Conservation (phyloP, 2,797 vertebrate genomes). For the Pseudopleuronectes americanus region DNA sequence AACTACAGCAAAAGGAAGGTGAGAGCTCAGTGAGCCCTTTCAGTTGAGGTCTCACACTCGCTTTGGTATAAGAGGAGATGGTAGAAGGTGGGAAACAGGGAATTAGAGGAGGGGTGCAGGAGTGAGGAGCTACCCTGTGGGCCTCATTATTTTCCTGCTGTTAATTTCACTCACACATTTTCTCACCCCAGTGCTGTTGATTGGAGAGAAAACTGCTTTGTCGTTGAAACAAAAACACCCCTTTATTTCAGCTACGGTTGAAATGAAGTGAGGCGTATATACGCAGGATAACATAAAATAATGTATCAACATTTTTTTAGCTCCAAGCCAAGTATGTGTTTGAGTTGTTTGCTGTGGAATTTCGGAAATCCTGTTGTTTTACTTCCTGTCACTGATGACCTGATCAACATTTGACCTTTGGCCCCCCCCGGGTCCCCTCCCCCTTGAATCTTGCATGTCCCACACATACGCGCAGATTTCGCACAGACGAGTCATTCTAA, state of each 20-base stretch:
- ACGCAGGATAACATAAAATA: slow-evolving; percentile 30
- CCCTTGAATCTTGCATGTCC: slow-evolving; percentile 63
- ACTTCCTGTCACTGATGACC: slow-evolving; percentile 85
- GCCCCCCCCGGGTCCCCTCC: slow-evolving; percentile 70
- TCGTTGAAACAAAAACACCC: slow-evolving; percentile 73
- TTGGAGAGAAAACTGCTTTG: slow-evolving; percentile 81
- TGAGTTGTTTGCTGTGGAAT: slow-evolving; percentile 64
- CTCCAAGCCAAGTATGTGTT: slow-evolving; percentile 32
- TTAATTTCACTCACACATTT: slow-evolving; percentile 87
- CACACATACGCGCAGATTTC: slow-evolving; percentile 26
- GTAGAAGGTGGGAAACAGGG: slow-evolving; percentile 83
- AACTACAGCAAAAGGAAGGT: slow-evolving; percentile 38
- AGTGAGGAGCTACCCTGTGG: slow-evolving; percentile 86
- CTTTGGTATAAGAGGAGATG: slow-evolving; percentile 64
- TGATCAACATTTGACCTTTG: slow-evolving; percentile 82
- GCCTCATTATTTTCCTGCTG: slow-evolving; percentile 90
- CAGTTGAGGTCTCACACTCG: slow-evolving; percentile 73
- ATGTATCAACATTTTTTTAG: neutral
- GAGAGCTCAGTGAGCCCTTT: slow-evolving; percentile 63
- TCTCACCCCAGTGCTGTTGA: slow-evolving; percentile 86
- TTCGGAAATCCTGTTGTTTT: slow-evolving; percentile 80
- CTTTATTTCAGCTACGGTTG: slow-evolving; percentile 58
- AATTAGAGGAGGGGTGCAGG: slow-evolving; percentile 78
- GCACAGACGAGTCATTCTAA: slow-evolving; percentile 65
- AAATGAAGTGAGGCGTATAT: slow-evolving; percentile 11